Conservation (phyloP, 2,113 vertebrate genomes). For the Columba janthina region DNA sequence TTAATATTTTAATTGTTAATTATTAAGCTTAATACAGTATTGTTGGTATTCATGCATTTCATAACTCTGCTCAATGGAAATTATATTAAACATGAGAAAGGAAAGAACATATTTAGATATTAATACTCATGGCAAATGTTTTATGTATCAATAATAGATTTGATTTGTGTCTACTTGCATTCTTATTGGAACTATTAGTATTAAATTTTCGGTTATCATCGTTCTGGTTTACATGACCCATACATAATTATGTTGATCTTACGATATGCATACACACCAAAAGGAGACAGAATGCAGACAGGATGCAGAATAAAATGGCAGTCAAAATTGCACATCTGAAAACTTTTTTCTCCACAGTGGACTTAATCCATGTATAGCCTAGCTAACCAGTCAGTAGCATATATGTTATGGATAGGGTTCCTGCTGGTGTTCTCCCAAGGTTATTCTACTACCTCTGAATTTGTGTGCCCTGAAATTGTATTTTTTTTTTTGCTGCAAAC, state of each 20-base stretch:
- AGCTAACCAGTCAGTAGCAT: neutral
- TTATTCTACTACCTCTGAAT: neutral
- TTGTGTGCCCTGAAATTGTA: fast-evolving
- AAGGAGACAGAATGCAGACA: neutral
- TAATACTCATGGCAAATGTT: neutral
- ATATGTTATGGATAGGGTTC: neutral
- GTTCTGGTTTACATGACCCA: neutral
- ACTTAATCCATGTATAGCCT: neutral
- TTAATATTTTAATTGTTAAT: neutral
- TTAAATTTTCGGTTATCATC: neutral
- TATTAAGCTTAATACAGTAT: neutral
- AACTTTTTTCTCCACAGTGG: neutral
- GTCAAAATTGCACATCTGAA: neutral
- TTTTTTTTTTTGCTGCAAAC: neutral
- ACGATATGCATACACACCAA: neutral
- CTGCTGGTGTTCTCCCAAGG: neutral
- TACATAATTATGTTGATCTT: neutral
- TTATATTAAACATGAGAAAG: neutral
- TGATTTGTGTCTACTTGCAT: neutral
- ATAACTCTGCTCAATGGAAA: neutral
- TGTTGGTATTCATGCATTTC: neutral
- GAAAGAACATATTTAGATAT: neutral
- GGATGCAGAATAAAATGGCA: neutral
- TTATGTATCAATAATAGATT: neutral
- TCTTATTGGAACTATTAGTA: neutral